phyloP scores from a whole-genome alignment of 2,888 invertebrate species.

The Slavum lentiscoides region DNA sequence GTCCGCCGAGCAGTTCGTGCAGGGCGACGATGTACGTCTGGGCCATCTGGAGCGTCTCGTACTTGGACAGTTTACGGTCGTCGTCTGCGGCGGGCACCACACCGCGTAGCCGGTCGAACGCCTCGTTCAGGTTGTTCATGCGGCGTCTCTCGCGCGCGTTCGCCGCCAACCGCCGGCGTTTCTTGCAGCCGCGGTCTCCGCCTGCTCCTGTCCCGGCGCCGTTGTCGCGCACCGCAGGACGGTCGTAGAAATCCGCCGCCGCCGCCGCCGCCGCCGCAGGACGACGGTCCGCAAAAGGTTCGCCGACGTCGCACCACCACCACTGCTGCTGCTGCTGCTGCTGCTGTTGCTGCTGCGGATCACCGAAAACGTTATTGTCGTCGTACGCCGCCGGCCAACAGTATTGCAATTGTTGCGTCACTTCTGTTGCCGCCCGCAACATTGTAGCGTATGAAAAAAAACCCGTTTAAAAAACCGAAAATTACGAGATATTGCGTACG shows the following conservation, averaged over 20 bases:
- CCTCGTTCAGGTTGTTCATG: constrained; percentile 77
- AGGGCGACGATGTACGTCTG: constrained; percentile 75
- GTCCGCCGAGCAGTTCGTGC: constrained; percentile 63
- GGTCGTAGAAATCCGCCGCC: too few relatives aligned
- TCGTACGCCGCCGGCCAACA: background rate
- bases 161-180: constrained; percentile 68
- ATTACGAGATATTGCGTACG: too few relatives aligned
- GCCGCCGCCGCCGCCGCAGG: constrained; percentile 56
- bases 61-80: constrained; percentile 75
- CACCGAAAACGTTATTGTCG: too few relatives aligned
- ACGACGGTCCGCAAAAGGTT: constrained; percentile 41
- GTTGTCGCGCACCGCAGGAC: background rate
- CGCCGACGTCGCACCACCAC: background rate
- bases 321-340: too few relatives aligned
- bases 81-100: constrained; percentile 73
- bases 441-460: background rate
- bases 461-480: too few relatives aligned
- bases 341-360: too few relatives aligned
- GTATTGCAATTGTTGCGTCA: background rate
- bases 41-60: constrained; percentile 79
- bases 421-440: constrained; percentile 13
- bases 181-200: constrained; percentile 59
- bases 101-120: constrained; percentile 72
- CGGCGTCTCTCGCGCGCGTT: constrained; percentile 74
- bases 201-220: constrained; percentile 56